Evolutionary conservation across 2,797 vertebrate genomes (phyloP).

Genomic region (Sciurus carolinensis): DNA sequence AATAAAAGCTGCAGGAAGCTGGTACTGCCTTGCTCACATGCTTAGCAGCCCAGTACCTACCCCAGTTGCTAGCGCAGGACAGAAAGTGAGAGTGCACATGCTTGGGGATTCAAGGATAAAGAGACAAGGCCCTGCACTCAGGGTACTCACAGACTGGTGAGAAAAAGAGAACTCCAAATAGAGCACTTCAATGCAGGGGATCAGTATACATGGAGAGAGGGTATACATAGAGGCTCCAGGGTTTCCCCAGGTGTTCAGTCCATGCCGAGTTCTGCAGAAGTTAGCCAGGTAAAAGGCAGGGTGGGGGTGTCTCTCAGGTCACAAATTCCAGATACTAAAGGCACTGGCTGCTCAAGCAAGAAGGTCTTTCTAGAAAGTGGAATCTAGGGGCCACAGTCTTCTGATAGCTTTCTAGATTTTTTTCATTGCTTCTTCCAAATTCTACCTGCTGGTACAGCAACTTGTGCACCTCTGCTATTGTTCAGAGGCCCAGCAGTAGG

Average conservation of each 20-base stretch:
- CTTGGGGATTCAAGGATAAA: neutral
- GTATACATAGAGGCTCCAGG: too few relatives aligned
- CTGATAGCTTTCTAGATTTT: conserved; percentile 27
- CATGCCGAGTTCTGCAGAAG: neutral
- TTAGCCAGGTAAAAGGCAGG: neutral
- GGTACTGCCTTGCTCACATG: neutral
- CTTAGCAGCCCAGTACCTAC: neutral
- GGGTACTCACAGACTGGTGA: neutral
- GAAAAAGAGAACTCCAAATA: neutral
- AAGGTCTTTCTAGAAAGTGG: conserved; percentile 9
- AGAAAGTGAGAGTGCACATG: neutral
- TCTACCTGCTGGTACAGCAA: neutral
- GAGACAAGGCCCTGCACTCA: neutral
- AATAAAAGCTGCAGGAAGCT: neutral
- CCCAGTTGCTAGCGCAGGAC: neutral
- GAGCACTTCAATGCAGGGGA: neutral
- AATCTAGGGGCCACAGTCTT: neutral
- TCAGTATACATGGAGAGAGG: neutral
- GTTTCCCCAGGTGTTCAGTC: neutral
- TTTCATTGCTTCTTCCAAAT: conserved; percentile 41
- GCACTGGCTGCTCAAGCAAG: neutral
- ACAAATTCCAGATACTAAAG: neutral
- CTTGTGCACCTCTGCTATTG: neutral
- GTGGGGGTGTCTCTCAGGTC: neutral
- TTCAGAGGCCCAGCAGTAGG: conserved; percentile 40